Conservation (phyloP, 2,113 vertebrate species). For the Ctenomys sociabilis region DNA sequence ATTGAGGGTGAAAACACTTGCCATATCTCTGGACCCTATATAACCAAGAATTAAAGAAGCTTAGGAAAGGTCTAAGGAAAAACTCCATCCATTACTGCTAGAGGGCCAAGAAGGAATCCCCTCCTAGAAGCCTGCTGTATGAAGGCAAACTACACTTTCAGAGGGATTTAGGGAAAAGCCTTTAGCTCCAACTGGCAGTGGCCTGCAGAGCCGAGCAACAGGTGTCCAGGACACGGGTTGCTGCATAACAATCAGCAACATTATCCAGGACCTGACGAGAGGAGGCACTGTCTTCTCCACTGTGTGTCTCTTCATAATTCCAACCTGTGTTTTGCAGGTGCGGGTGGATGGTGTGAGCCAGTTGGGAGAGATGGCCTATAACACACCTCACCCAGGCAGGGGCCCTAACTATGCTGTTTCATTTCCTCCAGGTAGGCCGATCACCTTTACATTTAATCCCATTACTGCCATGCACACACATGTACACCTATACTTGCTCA, state of each 20-base stretch:
- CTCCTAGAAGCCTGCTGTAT: not conserved
- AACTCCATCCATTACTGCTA: no score
- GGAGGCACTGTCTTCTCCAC: slow-evolving; percentile 71
- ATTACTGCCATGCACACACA: not conserved
- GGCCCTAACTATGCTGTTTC: not conserved
- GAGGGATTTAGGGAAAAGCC: not conserved
- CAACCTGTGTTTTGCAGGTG: slow-evolving; percentile 73
- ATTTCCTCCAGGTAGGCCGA: not conserved
- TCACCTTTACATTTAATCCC: not conserved
- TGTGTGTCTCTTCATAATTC: slow-evolving; percentile 82
- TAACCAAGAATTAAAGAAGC: not conserved
- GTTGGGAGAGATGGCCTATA: slow-evolving; percentile 22
- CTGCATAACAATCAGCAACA: not conserved
- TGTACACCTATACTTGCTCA: not conserved
- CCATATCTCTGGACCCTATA: not conserved
- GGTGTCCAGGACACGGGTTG: not conserved
- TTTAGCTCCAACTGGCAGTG: not conserved
- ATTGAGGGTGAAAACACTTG: not conserved
- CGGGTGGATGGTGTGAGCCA: slow-evolving; percentile 86
- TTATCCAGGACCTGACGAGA: no score
- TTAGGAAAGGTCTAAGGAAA: not conserved
- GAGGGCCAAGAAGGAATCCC: not conserved
- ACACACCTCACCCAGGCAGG: not conserved
- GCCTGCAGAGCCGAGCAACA: not conserved
- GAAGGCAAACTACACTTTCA: not conserved